Conservation (phyloP, 2,113 vertebrate genomes). For the Tapirus terrestris region DNA sequence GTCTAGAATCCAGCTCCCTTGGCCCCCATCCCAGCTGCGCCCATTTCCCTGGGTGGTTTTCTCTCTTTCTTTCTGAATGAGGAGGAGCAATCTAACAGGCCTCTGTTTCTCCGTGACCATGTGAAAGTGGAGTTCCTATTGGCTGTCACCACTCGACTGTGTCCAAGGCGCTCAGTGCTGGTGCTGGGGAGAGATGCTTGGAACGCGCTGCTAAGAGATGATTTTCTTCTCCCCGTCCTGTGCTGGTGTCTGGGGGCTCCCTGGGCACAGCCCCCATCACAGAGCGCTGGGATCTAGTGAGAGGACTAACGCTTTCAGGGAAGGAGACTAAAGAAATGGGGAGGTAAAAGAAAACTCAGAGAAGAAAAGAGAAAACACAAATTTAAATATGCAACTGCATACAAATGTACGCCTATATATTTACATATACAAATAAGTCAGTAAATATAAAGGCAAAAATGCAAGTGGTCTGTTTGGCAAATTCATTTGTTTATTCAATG, state of each 20-base stretch:
- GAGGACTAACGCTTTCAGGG: not conserved
- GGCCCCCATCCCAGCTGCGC: rapidly evolving
- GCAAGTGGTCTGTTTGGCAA: not conserved
- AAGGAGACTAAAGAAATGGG: not conserved
- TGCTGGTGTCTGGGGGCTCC: rapidly evolving
- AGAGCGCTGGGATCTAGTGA: not conserved
- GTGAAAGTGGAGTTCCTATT: not conserved
- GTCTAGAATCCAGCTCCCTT: not conserved
- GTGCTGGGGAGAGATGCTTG: not conserved
- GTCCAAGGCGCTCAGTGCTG: not conserved
- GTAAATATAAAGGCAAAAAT: not conserved
- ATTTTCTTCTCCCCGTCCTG: not conserved
- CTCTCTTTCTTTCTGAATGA: not conserved
- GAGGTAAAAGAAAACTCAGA: not conserved
- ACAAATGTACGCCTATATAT: not conserved
- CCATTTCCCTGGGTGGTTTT: not conserved
- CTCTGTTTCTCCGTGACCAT: not conserved
- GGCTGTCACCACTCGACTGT: not conserved
- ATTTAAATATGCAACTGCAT: not conserved
- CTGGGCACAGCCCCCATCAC: rapidly evolving
- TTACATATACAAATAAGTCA: not conserved
- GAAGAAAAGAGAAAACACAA: not conserved
- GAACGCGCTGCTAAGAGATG: not conserved
- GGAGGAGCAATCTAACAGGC: not conserved
- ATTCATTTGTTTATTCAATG: not conserved